These are phyloP conservation scores for Thysanoteuthis rhombus DNA, from an alignment of 2,888 invertebrate genomes.

Conservation along the genomic window DNA sequence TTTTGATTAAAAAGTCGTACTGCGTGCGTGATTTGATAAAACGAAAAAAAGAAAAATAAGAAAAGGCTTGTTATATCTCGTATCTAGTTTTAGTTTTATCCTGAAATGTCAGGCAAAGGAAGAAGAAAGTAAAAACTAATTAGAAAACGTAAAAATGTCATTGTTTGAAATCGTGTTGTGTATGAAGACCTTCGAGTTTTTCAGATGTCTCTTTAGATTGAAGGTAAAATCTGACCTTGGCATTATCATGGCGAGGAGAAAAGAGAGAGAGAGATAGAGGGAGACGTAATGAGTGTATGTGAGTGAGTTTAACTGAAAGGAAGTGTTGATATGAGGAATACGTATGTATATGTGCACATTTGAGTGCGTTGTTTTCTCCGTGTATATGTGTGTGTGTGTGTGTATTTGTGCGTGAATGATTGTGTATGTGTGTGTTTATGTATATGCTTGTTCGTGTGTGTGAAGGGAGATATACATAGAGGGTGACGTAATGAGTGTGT, in stretches of 20 bases:
- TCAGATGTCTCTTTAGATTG: not conserved
- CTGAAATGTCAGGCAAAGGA: not conserved
- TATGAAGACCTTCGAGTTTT: not conserved
- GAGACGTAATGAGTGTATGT: not conserved
- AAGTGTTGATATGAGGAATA: not conserved
- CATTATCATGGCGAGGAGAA: not conserved
- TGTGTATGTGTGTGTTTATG: too few species aligned
- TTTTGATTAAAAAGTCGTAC: not conserved
- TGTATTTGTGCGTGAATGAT: too few species aligned
- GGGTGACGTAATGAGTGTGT: too few species aligned
- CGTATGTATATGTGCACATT: not conserved
- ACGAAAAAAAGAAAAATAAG: not conserved
- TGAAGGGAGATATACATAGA: too few species aligned
- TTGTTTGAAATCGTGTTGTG: conserved; percentile 12
- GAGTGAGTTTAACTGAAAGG: too few species aligned
- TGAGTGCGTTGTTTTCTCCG: not conserved
- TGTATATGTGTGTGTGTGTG: too few species aligned
- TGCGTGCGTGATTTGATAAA: not conserved
- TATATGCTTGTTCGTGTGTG: too few species aligned
- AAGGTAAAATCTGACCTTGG: not conserved
- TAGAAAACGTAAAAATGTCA: not conserved
- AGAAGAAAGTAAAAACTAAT: not conserved
- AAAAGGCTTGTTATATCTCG: not conserved
- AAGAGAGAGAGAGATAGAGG: not conserved
- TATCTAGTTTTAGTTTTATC: not conserved